Evolutionary conservation across 2,113 vertebrate species (phyloP).

Genomic region (Grammomys surdaster): DNA sequence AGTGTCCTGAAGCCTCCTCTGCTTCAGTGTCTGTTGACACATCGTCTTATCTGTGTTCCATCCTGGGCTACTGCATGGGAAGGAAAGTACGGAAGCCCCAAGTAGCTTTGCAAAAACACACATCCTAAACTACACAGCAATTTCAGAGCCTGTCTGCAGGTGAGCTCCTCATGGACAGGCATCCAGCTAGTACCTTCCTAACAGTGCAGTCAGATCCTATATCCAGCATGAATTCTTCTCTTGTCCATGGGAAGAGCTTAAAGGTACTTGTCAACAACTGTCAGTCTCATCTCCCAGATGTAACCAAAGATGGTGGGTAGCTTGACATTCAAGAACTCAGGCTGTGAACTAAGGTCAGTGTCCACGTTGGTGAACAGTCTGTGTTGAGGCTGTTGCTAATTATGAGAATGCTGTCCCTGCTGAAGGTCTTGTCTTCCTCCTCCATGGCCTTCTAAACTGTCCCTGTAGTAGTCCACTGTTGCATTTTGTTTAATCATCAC

Average conservation of each 20-base stretch:
- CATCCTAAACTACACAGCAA: not conserved
- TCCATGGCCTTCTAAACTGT: not conserved
- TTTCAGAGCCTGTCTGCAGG: not conserved
- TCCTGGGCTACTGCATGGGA: not conserved
- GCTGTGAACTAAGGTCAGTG: not conserved
- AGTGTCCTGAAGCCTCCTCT: not conserved
- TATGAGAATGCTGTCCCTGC: not conserved
- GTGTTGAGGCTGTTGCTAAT: not conserved
- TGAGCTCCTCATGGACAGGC: not conserved
- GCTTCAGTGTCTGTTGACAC: not conserved
- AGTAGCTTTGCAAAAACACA: not conserved
- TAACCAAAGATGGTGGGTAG: too few species aligned
- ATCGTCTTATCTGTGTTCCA: not conserved
- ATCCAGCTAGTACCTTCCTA: not conserved
- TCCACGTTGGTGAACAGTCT: not conserved
- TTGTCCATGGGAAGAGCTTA: not conserved
- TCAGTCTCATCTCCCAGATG: not conserved
- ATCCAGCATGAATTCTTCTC: not conserved
- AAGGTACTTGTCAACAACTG: not conserved
- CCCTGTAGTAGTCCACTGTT: not conserved
- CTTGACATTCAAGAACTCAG: not conserved
- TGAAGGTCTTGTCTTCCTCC: not conserved
- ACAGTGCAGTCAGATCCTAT: too few species aligned
- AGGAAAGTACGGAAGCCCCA: not conserved
- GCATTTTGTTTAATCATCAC: not conserved